Evolutionary conservation across 2,888 invertebrate genomes (phyloP), one percentile per base, ranked within the genome.

Genomic region (Nomada ferruginata): DNA sequence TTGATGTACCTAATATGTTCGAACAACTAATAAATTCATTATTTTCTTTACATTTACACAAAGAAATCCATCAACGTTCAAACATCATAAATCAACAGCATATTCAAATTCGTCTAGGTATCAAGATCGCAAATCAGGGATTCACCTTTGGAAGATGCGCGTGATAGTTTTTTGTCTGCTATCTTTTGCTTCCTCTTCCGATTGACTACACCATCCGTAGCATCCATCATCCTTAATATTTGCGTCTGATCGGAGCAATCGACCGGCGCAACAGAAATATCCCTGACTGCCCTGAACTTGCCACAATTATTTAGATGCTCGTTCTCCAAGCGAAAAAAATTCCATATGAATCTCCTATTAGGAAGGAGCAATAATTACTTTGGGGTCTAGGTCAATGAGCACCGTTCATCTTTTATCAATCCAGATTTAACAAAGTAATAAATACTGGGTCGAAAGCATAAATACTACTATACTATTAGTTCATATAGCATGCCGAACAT

Each of bases 301-400:
- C 99, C 99, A 95, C 99, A 99, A 94, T 99, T 99, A 94, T 99
- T 99, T 64, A 99, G 95, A 94, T 99, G 99, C 93, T 99, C 99
- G 95, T 99, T 99, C 95, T 99, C 99, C 91, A 99, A 94, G 0
- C 99, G 99, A 95, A 99, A 99, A 94, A 98, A 99, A 94, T 99
- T 99, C 99, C 99, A 99, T 64, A 99, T 96, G 94, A 99, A 99
- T 73, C 99, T 96, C 92, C 98, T 97, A 69, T 68, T 64, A 18
- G 50, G n/a, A 60, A 71, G 77, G 73, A 55, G 20, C 42, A 72
- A 2, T 36, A 23, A 77, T 78, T 79, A 77, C 20, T 44, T 59
- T 18, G 2, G 36, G 18, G 26, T 60, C 15, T 18, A 26, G 10
- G 55, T 53, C 11, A n/a, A 50, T 42, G 15, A 59, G 42, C n/a